Percentiles rank a stretch among this genome's conserved stretches.
Conservation (phyloP, 2,113 vertebrate species). For the Glaucidium brasilianum region DNA sequence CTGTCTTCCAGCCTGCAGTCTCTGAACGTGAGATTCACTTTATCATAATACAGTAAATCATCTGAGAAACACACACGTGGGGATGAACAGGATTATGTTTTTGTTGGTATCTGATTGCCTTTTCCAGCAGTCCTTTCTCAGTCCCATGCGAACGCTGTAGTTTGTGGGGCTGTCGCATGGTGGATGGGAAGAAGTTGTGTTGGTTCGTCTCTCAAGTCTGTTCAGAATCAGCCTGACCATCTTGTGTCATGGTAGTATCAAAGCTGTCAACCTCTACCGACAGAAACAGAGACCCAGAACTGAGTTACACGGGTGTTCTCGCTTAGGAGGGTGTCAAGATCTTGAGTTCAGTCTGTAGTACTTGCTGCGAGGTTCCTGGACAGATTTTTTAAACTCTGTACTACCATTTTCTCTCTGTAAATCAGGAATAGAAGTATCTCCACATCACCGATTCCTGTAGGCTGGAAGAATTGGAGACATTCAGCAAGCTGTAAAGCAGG, state of each 20-base stretch:
- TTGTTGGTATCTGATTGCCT: not conserved
- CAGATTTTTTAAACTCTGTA: not conserved
- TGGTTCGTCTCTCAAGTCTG: not conserved
- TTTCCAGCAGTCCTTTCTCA: not conserved
- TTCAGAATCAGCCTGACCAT: not conserved
- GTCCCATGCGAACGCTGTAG: fast-evolving
- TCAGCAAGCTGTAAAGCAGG: not conserved
- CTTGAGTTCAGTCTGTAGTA: not conserved
- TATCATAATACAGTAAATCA: not conserved
- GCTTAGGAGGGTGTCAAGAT: not conserved
- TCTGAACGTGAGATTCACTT: not conserved
- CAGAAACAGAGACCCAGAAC: not conserved
- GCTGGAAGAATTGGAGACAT: not conserved
- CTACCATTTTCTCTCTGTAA: not conserved
- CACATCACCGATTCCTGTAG: not conserved
- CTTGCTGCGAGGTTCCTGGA: not conserved
- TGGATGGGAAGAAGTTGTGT: not conserved
- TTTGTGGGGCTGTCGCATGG: not conserved
- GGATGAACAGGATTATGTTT: not conserved
- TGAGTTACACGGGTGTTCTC: fast-evolving
- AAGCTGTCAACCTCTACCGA: not conserved
- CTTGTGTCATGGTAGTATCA: no score
- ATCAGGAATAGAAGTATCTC: not conserved
- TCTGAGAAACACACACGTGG: not conserved
- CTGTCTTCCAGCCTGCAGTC: not conserved